Conservation (phyloP, 2,888 invertebrate genomes). For the Malthinus flaveolus region DNA sequence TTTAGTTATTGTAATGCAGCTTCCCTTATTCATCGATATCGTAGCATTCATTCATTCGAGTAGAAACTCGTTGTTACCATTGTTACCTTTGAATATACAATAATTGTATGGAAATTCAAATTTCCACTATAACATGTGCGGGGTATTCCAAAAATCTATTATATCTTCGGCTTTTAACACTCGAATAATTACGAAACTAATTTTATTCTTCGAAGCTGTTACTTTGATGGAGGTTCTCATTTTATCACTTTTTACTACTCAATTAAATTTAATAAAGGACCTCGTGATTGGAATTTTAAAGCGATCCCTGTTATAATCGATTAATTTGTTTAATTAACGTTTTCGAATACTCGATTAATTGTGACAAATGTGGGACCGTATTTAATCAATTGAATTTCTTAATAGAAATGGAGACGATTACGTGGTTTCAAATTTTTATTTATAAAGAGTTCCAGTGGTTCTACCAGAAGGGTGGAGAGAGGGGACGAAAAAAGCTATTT, state of each 20-base stretch:
- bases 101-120: slow-evolving; percentile 31
- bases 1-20: slow-evolving; percentile 4
- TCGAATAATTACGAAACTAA: slow-evolving; percentile 1
- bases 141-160: not conserved
- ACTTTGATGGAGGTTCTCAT: not conserved
- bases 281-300: slow-evolving; percentile 2
- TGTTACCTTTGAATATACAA: slow-evolving; percentile 29
- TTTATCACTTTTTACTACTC: slow-evolving; percentile 2
- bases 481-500: too few species aligned
- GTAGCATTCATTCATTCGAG: slow-evolving; percentile 19
- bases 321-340: not conserved
- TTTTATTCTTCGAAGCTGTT: slow-evolving; percentile 3
- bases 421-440: too few species aligned
- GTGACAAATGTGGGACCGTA: too few species aligned
- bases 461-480: too few species aligned
- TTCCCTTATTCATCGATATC: slow-evolving; percentile 26
- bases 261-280: slow-evolving; percentile 1
- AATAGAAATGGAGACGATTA: too few species aligned
- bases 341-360: not conserved
- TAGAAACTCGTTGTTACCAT: slow-evolving; percentile 29
- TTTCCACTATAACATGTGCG: not conserved
- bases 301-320: not conserved
- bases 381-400: too few species aligned
- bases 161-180: not conserved
- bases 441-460: too few species aligned